Evolutionary conservation across 2,113 vertebrate species (phyloP).

Genomic region (Numida meleagris): DNA sequence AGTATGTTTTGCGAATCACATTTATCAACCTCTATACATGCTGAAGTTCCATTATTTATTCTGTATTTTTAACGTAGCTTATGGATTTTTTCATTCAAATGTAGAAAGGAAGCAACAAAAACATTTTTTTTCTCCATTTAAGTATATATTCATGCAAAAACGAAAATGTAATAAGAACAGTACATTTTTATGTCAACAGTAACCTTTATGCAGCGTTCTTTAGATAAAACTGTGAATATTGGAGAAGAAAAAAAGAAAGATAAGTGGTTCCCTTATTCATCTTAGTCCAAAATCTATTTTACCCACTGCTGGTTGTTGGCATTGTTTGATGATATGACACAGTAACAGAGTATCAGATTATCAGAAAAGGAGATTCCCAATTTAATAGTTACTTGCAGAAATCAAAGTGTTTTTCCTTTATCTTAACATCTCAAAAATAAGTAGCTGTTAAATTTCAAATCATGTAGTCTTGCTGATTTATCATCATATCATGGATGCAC

Average conservation of each 20-base stretch:
- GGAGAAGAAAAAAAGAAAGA: slow-evolving; percentile 62
- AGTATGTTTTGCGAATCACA: slow-evolving; percentile 73
- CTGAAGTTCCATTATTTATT: slow-evolving; percentile 73
- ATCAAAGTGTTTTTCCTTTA: slow-evolving; percentile 71
- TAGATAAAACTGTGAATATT: slow-evolving; percentile 78
- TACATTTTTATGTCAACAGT: slow-evolving; percentile 76
- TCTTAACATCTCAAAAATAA: slow-evolving; percentile 79
- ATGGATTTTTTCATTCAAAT: slow-evolving; percentile 76
- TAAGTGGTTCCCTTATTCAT: slow-evolving; percentile 78
- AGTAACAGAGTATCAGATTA: slow-evolving; percentile 68
- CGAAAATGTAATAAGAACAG: slow-evolving; percentile 67
- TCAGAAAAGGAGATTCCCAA: slow-evolving; percentile 78
- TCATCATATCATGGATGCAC: slow-evolving; percentile 77
- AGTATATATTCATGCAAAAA: slow-evolving; percentile 72
- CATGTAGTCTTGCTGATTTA: slow-evolving; percentile 79
- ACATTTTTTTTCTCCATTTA: slow-evolving; percentile 45
- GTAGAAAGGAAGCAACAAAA: slow-evolving; percentile 55
- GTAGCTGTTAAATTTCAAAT: slow-evolving; percentile 80
- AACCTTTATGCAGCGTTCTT: slow-evolving; percentile 73
- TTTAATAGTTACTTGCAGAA: slow-evolving; percentile 77
- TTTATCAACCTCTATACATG: slow-evolving; percentile 76
- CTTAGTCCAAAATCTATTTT: slow-evolving; percentile 83
- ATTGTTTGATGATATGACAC: slow-evolving; percentile 77
- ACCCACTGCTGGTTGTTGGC: slow-evolving; percentile 72
- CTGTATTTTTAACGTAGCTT: slow-evolving; percentile 65